Conservation (phyloP, 2,888 invertebrate genomes). For the Agonum fuliginosum region DNA sequence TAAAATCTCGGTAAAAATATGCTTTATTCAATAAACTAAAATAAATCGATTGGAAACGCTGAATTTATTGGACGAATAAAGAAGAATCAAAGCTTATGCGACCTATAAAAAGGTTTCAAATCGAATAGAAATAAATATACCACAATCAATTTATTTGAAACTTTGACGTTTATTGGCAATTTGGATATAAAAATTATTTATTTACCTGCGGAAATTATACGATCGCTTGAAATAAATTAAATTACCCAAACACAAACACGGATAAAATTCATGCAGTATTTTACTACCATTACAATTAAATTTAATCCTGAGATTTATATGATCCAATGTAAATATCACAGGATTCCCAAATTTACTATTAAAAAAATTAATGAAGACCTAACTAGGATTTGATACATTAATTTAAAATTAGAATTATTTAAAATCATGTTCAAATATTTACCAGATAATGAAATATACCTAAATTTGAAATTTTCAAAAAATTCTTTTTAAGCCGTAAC, state of each 20-base stretch:
- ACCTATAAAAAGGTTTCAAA: neutral
- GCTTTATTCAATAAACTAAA: conserved; percentile 1
- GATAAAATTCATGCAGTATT: neutral
- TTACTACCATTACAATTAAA: neutral
- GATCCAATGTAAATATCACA: no score
- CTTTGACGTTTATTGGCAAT: neutral
- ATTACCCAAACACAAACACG: no score
- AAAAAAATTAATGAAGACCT: no score
- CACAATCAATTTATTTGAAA: neutral
- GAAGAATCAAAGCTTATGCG: neutral
- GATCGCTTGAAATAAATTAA: no score
- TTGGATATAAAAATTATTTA: conserved; percentile 8
- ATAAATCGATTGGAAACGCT: neutral
- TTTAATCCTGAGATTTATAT: no score
- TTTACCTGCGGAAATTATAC: neutral
- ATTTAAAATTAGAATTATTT: no score
- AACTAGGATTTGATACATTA: no score
- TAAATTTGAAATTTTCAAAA: no score
- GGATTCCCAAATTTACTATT: no score
- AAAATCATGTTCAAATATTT: no score
- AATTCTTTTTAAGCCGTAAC: no score
- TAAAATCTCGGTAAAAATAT: neutral
- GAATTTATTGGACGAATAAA: conserved; percentile 10
- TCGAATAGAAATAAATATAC: neutral
- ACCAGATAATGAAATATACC: no score